Evolutionary conservation across 2,113 vertebrate genomes (phyloP), one percentile per base, ranked within the genome.

Genomic region (Tragelaphus strepsiceros): DNA sequence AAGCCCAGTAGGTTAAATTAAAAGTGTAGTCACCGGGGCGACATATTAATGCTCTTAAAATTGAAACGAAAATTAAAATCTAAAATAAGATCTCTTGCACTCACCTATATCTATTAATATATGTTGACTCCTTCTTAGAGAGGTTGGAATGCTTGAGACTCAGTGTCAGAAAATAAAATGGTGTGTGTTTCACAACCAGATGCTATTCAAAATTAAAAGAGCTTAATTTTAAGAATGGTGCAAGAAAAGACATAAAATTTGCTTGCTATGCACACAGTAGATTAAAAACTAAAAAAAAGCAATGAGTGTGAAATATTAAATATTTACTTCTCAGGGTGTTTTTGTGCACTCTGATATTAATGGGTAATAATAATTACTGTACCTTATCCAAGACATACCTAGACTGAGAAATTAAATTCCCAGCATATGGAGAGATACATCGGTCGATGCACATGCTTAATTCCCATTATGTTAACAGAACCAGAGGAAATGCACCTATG

Each of bases 261-360:
- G 62, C 91, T 97, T 90, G 49, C 81, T 64, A 84, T 67, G 67
- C 85, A 97, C 67, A 86, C 51, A 88, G 32, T 93, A 93, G 97
- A 96, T 93, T 91, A 93, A 97, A 96, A 95, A 77, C 43, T 77
- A 87, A 91, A 86, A 94, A 88, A 91, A 90, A n/a, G 54, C 86
- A 95, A 93, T 56, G 71, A 97, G 53, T 90, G 62, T 96, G 59
- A 97, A 96, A 97, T 97, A 96, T 96, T 96, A 97, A 98, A 96
- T 97, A 97, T 96, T 98, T 98, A 97, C 80, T 97, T 98, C 82
- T 93, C 56, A 88, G 59, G n/a, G 46, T 92, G 83, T 98, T 95
- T 97, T 97, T 96, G 61, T 97, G 82, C 78, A 61, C 78, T 91
- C 78, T 97, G 82, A 56, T 95, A 92, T 97, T 95, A 96, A 89